phyloP scores from a whole-genome alignment of 2,888 invertebrate species.

The Cylindroiulus punctatus region DNA sequence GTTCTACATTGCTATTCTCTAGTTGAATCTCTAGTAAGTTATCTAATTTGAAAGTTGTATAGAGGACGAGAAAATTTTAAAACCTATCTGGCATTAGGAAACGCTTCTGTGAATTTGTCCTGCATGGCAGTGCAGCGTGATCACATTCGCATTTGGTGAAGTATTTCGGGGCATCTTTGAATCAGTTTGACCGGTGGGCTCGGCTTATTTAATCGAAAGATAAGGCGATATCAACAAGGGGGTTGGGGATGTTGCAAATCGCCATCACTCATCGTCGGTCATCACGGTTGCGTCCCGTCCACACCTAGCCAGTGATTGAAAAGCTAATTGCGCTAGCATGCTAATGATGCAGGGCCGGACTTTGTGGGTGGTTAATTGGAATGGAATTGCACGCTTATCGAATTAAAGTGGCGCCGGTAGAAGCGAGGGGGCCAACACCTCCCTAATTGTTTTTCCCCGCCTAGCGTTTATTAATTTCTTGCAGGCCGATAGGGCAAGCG shows the following conservation, averaged over 20 bases:
- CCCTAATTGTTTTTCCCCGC: neutral
- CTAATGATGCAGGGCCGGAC: conserved; percentile 18
- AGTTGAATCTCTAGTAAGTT: too few species aligned
- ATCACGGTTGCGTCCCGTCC: conserved; percentile 18
- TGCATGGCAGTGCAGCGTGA: too few species aligned
- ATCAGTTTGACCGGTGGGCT: too few species aligned
- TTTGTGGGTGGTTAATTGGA: conserved; percentile 18
- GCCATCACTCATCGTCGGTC: conserved; percentile 8
- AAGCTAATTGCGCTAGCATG: neutral
- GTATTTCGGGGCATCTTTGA: too few species aligned
- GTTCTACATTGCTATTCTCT: too few species aligned
- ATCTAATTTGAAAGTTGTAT: too few species aligned
- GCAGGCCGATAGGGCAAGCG: conserved; percentile 41
- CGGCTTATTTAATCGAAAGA: too few species aligned
- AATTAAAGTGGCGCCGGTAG: neutral
- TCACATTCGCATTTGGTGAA: too few species aligned
- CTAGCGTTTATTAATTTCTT: conserved; percentile 25
- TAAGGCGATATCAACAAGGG: too few species aligned
- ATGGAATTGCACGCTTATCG: conserved; percentile 18
- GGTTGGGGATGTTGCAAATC: neutral
- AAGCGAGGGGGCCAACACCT: neutral
- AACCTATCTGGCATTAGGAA: too few species aligned
- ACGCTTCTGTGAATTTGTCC: too few species aligned
- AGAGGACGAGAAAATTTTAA: too few species aligned
- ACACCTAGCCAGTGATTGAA: neutral